Conservation (phyloP, 2,888 invertebrate species). For the Aethes cnicana region DNA sequence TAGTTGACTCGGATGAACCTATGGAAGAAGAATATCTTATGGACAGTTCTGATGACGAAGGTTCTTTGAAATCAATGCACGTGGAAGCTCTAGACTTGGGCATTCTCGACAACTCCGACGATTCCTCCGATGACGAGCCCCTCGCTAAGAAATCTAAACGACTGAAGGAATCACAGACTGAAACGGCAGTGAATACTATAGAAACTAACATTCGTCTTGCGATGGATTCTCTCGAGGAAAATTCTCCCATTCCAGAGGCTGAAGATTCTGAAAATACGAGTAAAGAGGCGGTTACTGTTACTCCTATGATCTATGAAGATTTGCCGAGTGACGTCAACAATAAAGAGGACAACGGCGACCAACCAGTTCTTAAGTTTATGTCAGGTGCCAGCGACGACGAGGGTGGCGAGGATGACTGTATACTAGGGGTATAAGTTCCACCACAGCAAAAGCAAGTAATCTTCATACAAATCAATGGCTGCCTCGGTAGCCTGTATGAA, state of each 20-base stretch:
- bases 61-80: background rate
- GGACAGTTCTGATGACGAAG: conserved; percentile 33
- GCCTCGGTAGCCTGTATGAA: too few relatives aligned
- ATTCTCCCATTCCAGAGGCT: background rate
- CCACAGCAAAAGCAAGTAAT: too few relatives aligned
- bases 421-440: conserved; percentile 47
- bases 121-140: conserved; percentile 69
- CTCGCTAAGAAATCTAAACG: conserved; percentile 55
- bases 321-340: background rate
- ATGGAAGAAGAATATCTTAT: conserved; percentile 44
- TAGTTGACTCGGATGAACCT: conserved; percentile 44
- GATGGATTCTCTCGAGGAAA: background rate
- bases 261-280: background rate
- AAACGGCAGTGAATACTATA: background rate
- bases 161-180: conserved; percentile 31
- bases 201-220: background rate
- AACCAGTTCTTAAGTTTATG: conserved; percentile 8
- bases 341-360: background rate
- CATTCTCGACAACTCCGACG: conserved; percentile 34
- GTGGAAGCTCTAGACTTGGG: conserved; percentile 32
- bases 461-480: too few relatives aligned
- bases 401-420: conserved; percentile 41
- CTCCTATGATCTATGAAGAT: background rate
- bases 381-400: conserved; percentile 14
- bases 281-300: background rate